phyloP scores from a whole-genome alignment of 2,888 invertebrate species.

The Macrosoma leucophasiata region DNA sequence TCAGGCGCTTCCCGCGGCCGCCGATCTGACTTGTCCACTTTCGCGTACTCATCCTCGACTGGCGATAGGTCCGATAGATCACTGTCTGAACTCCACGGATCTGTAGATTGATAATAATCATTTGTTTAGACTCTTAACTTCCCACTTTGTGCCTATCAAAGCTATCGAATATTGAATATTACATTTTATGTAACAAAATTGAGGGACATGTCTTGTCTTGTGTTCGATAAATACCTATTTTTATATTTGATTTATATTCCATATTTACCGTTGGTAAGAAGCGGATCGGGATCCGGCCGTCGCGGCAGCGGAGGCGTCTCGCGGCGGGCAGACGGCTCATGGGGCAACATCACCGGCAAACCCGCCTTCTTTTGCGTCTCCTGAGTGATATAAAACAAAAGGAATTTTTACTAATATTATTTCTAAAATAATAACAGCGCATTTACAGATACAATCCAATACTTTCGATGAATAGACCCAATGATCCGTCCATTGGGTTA shows the following conservation, averaged over 20 bases:
- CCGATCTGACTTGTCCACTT: constrained; percentile 58
- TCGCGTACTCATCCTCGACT: constrained; percentile 79
- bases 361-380: constrained; percentile 94
- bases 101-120: constrained; percentile 35
- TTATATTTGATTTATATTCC: background rate
- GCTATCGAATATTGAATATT: too few relatives aligned
- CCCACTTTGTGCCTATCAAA: too few relatives aligned
- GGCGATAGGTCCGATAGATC: constrained; percentile 90
- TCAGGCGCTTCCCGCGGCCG: constrained; percentile 60
- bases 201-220: too few relatives aligned
- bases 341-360: constrained; percentile 86
- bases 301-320: constrained; percentile 86
- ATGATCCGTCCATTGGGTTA: too few relatives aligned
- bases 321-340: constrained; percentile 84
- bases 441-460: too few relatives aligned
- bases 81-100: constrained; percentile 89
- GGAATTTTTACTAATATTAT: too few relatives aligned
- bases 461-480: too few relatives aligned
- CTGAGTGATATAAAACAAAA: too few relatives aligned
- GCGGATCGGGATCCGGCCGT: constrained; percentile 83
- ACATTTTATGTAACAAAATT: too few relatives aligned
- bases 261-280: constrained; percentile 75
- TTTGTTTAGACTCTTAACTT: too few relatives aligned
- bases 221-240: too few relatives aligned
- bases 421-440: too few relatives aligned